Base-by-base conservation (phyloP, 2,888 invertebrate genomes). In the Harpagoxenus sublaevis region DNA sequence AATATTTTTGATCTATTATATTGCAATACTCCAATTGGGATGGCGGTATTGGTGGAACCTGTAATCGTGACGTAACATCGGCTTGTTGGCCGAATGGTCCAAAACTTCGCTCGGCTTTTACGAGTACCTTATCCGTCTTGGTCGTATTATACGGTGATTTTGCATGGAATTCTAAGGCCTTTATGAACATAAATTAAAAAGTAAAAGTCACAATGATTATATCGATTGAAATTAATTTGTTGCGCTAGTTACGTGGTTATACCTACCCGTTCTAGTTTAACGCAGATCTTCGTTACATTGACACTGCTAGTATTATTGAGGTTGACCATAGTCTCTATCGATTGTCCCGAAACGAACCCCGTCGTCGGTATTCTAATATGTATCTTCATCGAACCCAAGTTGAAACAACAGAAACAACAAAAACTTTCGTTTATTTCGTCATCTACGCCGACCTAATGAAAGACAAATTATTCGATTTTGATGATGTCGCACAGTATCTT, bases 331-430 rank as follows among this genome's bases (percentile, higher is more conserved):
- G 97, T 95, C 0, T 97, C 96, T 90, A 98, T 96, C 48, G 95
- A 95, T 95, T 98, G 97, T 0, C 97, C 97, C 3, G 97, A 97
- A 66, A 97, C 97, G 45, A 85, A 90, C 8, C 89, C 90, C 0
- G 79, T 23, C 8, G 45, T 51, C 3, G 90, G 89, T 6, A 87
- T 0, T 23, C 9, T 66, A 3, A 87, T 51, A 2, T 96, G 96
- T 55, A 97, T 95, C 0, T 96, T 96, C 23, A 98, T 93, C 0
- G 97, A 97, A 0, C 97, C 97, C 0, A 97, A 96, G 4, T 96
- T 96, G 92, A 97, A 97, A 92, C 97, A 97, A 88, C 97, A 97
- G 92, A 97, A 97, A 90, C 97, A 97, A 31, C 31, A 85, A 35
- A 88, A 89, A 48, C 18, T 82, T 57, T 86, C 57, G 1, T 1